Base-by-base conservation (phyloP, 2,797 vertebrate genomes). In the Xenentodon cancila region DNA sequence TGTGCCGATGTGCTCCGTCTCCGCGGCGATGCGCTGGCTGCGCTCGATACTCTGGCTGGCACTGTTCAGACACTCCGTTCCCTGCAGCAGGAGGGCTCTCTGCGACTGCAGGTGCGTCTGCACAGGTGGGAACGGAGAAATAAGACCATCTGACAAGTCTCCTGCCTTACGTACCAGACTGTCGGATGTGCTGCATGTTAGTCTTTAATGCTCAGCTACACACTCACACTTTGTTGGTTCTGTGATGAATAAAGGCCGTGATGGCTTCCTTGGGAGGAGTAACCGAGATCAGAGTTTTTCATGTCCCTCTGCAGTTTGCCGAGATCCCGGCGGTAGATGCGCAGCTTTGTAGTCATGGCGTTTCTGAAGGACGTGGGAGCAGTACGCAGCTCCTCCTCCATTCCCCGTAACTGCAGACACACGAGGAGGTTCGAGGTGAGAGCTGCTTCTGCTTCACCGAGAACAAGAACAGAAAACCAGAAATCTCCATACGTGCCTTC, bases 11-110 rank as follows among this genome's bases (percentile, higher is more conserved):
- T 96, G 94, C 49, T 99, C 97, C 0, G 96, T 96, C 74, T 99
- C 97, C 0, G 89, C 90, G 0, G 98, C 97, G 21, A 99, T 93
- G 27, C 92, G 92, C n/a, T 97, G 96, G 4, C 95, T 97, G 37
- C 96, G 94, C 22, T 96, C 95, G 3, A 99, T 95, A 75, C 98
- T 99, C 84, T 96, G 93, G 2, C 82, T 95, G 83, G 96, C 94
- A 17, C 93, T 93, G 88, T 94, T 96, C 68, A 99, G 88, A 55
- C 93, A 94, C 21, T 98, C 95, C 0, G 95, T 94, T 52, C 97
- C 97, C 89, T 98, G 95, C 5, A 99, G 93, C 18, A 99, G 93
- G 87, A 99, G 79, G 2, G 93, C 76, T 60, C 97, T 94, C 91
- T 99, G 97, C 2, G 96, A 95, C 75, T 96, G 95, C 21, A 92